Base-by-base conservation (phyloP, 2,888 invertebrate species). In the Dione juno region DNA sequence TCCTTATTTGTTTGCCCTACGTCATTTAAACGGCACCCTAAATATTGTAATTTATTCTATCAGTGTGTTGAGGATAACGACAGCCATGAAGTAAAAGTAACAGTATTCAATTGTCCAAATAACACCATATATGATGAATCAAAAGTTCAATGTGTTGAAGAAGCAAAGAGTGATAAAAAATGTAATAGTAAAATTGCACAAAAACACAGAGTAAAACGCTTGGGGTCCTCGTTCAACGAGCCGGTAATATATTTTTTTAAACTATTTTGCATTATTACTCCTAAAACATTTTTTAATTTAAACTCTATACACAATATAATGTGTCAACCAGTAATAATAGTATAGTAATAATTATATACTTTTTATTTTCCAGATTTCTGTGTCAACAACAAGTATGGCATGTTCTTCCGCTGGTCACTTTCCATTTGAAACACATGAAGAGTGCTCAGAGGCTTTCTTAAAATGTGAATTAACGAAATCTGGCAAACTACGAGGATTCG, bases 11-110 rank as follows among this genome's bases (percentile, higher is more conserved):
- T 97, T 1, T 97, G 97, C 82, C 97, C 97, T 10, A 96, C 97
- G 8, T 97, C 97, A 48, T 97, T 97, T 87, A 94, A 94, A 81
- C 94, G 97, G 75, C 97, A 97, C 93, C 97, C 97, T 0, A 96
- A 96, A 83, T 95, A 96, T 81, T 97, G 97, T 79, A 96, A 96
- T 80, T 87, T 96, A 78, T 97, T 97, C 89, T 97, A 97, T 83
- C 97, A 97, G 85, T 97, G 97, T 79, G 96, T 95, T 19, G 94
- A 94, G 77, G 94, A 94, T 70, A 90, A 94, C 9, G 94, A 95
- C 40, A 95, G 89, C 58, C 95, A 95, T 81, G 96, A 97, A 76
- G 88, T 96, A n/a, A 97, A 96, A 82, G 94, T 97, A 73, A 94
- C 96, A 1, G 94, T 95, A 10, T 94, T 97, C 77, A 95, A 95